Evolutionary conservation across 2,888 invertebrate genomes (phyloP), one percentile per base, ranked within the genome.

Genomic region (Digitonthophagus gazella): DNA sequence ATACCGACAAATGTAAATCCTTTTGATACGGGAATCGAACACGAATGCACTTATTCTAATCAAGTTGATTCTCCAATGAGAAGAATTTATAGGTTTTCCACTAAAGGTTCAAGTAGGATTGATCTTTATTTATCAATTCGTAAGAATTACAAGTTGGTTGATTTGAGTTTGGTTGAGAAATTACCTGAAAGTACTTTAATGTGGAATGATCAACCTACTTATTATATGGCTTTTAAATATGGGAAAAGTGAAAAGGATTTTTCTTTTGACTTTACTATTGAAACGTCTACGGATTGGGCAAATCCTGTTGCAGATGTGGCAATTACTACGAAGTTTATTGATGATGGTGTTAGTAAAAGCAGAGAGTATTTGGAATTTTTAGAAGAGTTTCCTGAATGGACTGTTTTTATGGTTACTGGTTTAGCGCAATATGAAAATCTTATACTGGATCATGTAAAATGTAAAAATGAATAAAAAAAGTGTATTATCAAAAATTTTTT

Each of bases 31-130:
- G 28, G 28, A 44, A 44, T 44, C 2, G 3, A 44, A 2, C 11
- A 5, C 6, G 6, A 44, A 44, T 1, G 28, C 6, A 11, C 6
- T 44, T 1, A 44, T 2, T 44, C 28, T 2, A 8, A 6, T 8
- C 2, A 44, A 8, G n/a, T n/a, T n/a, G 28, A 44, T 44, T 3
- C 28, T 44, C 28, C 28, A 44, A 44, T 11, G 11, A 44, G 3
- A 3, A 44, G 28, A 44, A 44, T 11, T 44, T 44, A 8, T 44
- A 44, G 28, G 1, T 44, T 64, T 61, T 73, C 70, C 68, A 69
- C 79, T 76, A 1, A 74, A 89, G 90, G 90, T 68, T 89, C 90
- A 0, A 88, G 88, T 79, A 89, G 89, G 73, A 85, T 89, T 77
- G 86, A 85, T 1, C 79, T 90, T 72, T 85, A 89, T 75, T 76